Conservation (phyloP, 2,797 vertebrate species). For the Enteromius thamalakanensis region DNA sequence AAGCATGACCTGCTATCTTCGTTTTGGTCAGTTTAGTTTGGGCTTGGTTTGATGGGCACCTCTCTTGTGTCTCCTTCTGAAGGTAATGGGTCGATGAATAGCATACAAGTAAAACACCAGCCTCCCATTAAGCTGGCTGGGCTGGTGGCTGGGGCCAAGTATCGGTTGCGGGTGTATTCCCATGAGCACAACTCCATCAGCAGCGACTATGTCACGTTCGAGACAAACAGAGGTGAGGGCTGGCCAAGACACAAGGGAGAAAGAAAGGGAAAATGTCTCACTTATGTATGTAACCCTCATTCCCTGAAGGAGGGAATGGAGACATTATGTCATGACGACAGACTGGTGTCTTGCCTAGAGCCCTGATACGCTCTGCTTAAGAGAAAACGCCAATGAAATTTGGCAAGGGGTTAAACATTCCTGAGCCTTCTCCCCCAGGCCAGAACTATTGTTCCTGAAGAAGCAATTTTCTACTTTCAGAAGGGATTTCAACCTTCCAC, state of each 20-base stretch:
- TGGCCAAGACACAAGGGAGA: slow-evolving; percentile 34
- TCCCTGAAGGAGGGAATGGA: no score
- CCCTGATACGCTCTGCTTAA: no score
- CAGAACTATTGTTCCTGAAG: no score
- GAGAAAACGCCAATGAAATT: no score
- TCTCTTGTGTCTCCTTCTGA: slow-evolving; percentile 87
- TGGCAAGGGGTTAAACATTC: no score
- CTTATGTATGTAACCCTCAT: no score
- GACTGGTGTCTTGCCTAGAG: no score
- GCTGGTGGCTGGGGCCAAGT: slow-evolving; percentile 90
- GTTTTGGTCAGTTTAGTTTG: slow-evolving; percentile 42
- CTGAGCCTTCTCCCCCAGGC: no score
- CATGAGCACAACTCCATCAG: slow-evolving; percentile 87
- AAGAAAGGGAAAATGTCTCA: background rate
- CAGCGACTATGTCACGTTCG: slow-evolving; percentile 89
- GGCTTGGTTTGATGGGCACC: slow-evolving; percentile 80
- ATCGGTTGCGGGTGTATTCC: slow-evolving; percentile 95
- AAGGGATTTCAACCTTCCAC: no score
- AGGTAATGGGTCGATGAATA: slow-evolving; percentile 91
- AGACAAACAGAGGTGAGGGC: slow-evolving; percentile 97
- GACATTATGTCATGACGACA: no score
- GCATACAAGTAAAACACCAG: slow-evolving; percentile 82
- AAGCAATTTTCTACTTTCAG: no score
- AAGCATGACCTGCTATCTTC: slow-evolving; percentile 54
- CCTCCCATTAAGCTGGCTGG: slow-evolving; percentile 86